Evolutionary conservation across 1,140 invertebrate species (phyloP).

Genomic region (Penaeus indicus): DNA sequence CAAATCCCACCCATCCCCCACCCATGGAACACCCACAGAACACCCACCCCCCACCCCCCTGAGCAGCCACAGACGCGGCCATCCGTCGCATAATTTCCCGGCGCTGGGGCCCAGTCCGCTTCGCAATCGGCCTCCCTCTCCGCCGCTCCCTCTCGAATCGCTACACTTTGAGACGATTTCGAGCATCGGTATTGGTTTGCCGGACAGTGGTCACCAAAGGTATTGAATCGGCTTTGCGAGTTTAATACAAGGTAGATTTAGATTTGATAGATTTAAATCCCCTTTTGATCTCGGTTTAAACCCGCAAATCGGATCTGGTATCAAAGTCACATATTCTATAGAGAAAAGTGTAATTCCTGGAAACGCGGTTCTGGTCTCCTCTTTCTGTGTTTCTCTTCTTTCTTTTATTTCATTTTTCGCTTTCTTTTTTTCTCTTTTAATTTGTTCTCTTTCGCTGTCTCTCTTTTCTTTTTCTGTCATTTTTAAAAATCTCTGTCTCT

Average conservation of each 20-base stretch:
- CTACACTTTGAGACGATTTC: background rate
- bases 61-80: too few species aligned
- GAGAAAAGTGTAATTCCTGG: constrained; percentile 13
- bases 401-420: too few species aligned
- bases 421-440: too few species aligned
- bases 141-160: background rate
- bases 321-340: constrained; percentile 28
- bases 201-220: constrained; percentile 14
- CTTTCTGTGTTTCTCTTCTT: background rate
- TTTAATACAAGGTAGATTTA: constrained; percentile 32
- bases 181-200: constrained; percentile 16
- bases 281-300: constrained; percentile 1
- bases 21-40: too few species aligned
- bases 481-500: too few species aligned
- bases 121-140: background rate
- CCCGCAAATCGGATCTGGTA: constrained; percentile 15
- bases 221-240: constrained; percentile 17
- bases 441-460: too few species aligned
- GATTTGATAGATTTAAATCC: constrained; percentile 32
- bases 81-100: too few species aligned
- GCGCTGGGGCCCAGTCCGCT: too few species aligned
- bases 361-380: background rate
- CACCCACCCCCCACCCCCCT: too few species aligned
- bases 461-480: too few species aligned
- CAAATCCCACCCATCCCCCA: too few species aligned